Base-by-base conservation (phyloP, 2,113 vertebrate genomes). In the Amphiprion percula region DNA sequence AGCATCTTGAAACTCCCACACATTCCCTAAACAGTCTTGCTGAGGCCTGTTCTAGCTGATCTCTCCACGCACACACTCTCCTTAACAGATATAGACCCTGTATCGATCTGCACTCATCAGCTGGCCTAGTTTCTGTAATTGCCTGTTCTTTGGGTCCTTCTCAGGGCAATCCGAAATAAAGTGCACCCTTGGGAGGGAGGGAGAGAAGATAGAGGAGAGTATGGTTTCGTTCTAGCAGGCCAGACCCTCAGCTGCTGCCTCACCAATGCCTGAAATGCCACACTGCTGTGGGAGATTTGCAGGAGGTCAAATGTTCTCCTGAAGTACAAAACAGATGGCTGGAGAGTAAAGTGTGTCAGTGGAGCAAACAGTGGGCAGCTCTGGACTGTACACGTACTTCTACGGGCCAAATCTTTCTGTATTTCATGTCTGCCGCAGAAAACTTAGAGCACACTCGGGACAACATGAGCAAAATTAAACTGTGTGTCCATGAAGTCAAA, bases 51-150 rank as follows among this genome's bases (percentile, higher is more conserved):
- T 81, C 65, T 67, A 33, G 60, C 52, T 50, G 68, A n/a, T 71
- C 62, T 67, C 52, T 37, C 30, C 30, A 30, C 30, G 30, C 30
- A 30, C 30, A 30, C 30, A 30, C 30, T 30, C 30, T 30, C 2
- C 30, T 30, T 5, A 23, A 33, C 65, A 73, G n/a, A 75, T 26
- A 33, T 11, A 62, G 60, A 23, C 54, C 23, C 23, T 21, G 10
- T 56, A 90, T 84, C 1, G 76, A 85, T 86, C 86, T 81, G 81
- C 0, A 4, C 77, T 83, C 73, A 68, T 74, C 72, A 50, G 72
- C 62, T 68, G 85, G 66, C 74, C 86, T 68, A 75, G 39, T 84
- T 79, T 74, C 61, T 64, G 52, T 80, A 64, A 88, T 54, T 65
- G 56, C 55, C 65, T 11, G 5, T n/a, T 72, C 69, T 83, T 71